Conservation (phyloP, 2,888 invertebrate genomes). For the Nemurella pictetii region DNA sequence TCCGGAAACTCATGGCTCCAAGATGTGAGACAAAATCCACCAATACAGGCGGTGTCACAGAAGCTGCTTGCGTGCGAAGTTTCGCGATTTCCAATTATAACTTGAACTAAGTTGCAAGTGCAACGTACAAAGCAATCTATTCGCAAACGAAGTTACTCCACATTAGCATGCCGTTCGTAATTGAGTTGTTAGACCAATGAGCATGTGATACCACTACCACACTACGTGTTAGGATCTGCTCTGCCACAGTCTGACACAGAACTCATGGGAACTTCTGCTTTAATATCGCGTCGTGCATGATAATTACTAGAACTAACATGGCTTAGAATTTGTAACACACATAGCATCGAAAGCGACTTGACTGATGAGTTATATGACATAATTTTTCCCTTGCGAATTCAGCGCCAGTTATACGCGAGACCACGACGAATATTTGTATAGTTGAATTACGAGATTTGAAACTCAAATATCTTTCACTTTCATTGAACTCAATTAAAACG, state of each 20-base stretch:
- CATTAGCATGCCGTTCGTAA: not conserved
- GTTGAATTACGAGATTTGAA: too few species aligned
- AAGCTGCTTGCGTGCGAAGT: not conserved
- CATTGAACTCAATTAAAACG: too few species aligned
- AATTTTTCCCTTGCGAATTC: too few species aligned
- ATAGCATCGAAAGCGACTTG: too few species aligned
- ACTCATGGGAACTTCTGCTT: not conserved
- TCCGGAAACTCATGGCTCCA: too few species aligned
- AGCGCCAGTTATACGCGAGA: too few species aligned
- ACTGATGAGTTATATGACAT: too few species aligned
- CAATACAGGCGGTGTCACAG: not conserved
- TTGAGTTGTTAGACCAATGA: not conserved
- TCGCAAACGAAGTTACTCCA: not conserved
- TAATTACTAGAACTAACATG: not conserved
- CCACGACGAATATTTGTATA: too few species aligned
- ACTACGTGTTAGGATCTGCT: not conserved
- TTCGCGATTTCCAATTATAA: not conserved
- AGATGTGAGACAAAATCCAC: too few species aligned
- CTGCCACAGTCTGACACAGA: not conserved
- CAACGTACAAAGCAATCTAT: not conserved
- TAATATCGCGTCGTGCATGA: not conserved
- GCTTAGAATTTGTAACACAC: too few species aligned
- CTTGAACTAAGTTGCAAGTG: not conserved
- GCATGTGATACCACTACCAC: not conserved
- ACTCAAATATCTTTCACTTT: too few species aligned